Evolutionary conservation across 2,888 invertebrate genomes (phyloP).

Genomic region (Trypoxylon attenuatum): DNA sequence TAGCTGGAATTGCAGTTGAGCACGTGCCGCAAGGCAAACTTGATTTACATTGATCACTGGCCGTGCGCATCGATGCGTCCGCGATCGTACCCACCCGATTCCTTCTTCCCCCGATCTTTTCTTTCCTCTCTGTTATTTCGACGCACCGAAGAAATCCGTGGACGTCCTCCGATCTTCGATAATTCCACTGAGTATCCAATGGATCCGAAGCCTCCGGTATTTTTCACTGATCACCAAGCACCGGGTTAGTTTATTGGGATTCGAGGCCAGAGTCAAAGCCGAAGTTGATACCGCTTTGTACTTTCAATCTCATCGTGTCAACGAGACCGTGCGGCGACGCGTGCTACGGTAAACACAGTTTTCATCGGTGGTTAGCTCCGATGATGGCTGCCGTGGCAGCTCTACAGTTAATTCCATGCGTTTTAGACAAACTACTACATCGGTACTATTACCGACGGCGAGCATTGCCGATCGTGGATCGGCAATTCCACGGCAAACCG

Average conservation of each 20-base stretch:
- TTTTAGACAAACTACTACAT: too few species aligned
- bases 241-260: too few species aligned
- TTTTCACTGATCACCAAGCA: too few species aligned
- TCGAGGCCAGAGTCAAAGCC: too few species aligned
- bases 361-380: constrained; percentile 35
- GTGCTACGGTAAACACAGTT: constrained; percentile 38
- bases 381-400: constrained; percentile 28
- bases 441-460: too few species aligned
- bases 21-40: constrained; percentile 38
- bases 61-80: neutral
- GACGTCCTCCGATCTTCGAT: neutral
- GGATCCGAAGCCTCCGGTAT: neutral
- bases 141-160: too few species aligned
- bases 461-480: too few species aligned
- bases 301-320: constrained; percentile 56
- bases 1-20: constrained; percentile 16
- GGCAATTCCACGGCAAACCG: too few species aligned
- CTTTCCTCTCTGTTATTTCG: too few species aligned
- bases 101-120: too few species aligned
- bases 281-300: constrained; percentile 48
- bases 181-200: too few species aligned
- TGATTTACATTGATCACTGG: constrained; percentile 6
- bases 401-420: constrained; percentile 31
- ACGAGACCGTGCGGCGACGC: constrained; percentile 34
- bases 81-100: too few species aligned